These are phyloP conservation scores for Notiomystis cincta DNA, from an alignment of 2,113 vertebrate species.

Conservation along the genomic window DNA sequence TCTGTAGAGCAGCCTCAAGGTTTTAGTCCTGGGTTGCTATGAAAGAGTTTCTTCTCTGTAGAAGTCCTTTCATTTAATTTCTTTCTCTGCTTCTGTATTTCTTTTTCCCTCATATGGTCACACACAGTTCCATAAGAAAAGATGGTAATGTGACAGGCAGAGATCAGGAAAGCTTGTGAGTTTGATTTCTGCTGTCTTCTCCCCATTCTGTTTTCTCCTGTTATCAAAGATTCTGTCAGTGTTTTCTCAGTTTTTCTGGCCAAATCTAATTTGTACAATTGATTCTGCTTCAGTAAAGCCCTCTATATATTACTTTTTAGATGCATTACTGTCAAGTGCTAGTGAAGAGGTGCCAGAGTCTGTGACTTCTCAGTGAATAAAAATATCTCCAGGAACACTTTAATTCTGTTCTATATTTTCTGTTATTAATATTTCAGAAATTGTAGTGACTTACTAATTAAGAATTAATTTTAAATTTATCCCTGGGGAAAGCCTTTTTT, in stretches of 20 bases:
- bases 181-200: not conserved
- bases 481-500: not conserved
- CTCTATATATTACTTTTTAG: not conserved
- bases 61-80: not conserved
- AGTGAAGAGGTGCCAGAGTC: not conserved
- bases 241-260: not conserved
- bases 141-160: not conserved
- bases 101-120: not conserved
- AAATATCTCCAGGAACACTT: not conserved
- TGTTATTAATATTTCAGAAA: not conserved
- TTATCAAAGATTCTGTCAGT: not conserved
- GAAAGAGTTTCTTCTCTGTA: not conserved
- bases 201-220: not conserved
- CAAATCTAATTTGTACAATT: not conserved
- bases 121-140: not conserved
- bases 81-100: not conserved
- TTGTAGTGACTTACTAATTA: not conserved
- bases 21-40: not conserved
- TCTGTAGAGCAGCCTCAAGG: not conserved
- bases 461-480: conserved; percentile 23
- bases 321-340: not conserved
- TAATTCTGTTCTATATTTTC: not conserved
- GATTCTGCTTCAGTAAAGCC: not conserved
- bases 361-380: not conserved
- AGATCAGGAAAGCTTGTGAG: not conserved